Percentiles rank a stretch among this genome's conserved stretches.
phyloP scores from a whole-genome alignment of 2,888 invertebrate species.

The Pheosia tremula region DNA sequence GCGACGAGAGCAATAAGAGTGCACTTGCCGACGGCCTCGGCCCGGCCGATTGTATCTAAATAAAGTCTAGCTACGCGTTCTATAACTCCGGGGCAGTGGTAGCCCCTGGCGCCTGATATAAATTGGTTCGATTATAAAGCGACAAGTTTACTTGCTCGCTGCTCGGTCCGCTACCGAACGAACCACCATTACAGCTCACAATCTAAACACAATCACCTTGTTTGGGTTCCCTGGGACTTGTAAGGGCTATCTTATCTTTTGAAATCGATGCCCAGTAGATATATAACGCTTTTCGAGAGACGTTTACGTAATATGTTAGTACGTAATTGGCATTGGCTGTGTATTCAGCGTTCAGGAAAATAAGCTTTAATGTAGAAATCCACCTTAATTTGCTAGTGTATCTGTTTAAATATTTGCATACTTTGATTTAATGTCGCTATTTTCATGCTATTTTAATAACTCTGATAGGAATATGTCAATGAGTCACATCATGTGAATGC shows the following conservation, averaged over 20 bases:
- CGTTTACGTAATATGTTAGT: conserved; percentile 14
- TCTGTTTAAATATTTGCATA: neutral
- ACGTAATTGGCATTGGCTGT: conserved; percentile 4
- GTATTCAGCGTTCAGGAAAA: neutral
- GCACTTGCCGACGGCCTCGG: conserved; percentile 17
- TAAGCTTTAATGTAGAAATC: neutral
- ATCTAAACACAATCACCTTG: conserved; percentile 43
- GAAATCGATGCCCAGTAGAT: conserved; percentile 42
- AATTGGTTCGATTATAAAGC: conserved; percentile 62
- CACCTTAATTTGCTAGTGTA: neutral
- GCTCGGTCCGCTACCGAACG: conserved; percentile 43
- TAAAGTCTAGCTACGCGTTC: conserved; percentile 19
- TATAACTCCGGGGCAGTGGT: conserved; percentile 29
- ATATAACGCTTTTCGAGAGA: conserved; percentile 35
- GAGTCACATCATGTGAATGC: neutral
- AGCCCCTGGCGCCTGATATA: conserved; percentile 51
- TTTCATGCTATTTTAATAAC: neutral
- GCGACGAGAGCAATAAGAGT: conserved; percentile 20
- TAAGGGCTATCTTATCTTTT: conserved; percentile 49
- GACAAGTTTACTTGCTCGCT: conserved; percentile 56
- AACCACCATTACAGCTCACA: conserved; percentile 47
- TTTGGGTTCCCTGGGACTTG: conserved; percentile 42
- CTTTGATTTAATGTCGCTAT: neutral
- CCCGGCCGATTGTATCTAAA: conserved; percentile 7
- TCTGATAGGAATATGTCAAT: neutral